Percentiles rank a stretch among this genome's conserved stretches.
phyloP scores from a whole-genome alignment of 2,113 vertebrate genomes.

The Ia io region DNA sequence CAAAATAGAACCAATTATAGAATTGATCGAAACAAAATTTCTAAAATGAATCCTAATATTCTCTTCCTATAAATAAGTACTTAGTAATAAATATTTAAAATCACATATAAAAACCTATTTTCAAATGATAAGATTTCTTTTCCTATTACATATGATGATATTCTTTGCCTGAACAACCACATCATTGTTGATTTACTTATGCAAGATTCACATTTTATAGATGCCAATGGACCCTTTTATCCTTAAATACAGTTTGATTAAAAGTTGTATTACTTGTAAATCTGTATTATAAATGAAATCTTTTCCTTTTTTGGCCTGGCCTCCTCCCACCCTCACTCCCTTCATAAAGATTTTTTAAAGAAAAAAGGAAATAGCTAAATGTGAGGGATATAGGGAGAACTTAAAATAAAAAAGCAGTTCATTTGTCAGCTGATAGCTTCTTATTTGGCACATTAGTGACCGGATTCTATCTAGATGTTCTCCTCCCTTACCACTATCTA shows the following conservation, averaged over 20 bases:
- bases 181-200: background rate
- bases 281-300: background rate
- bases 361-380: conserved; percentile 27
- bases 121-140: conserved; percentile 19
- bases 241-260: background rate
- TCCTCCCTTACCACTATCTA: background rate
- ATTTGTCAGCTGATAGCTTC: background rate
- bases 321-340: background rate
- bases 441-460: background rate
- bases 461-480: background rate
- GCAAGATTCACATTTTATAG: conserved; percentile 16
- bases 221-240: background rate
- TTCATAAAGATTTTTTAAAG: background rate
- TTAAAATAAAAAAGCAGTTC: conserved; percentile 2
- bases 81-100: conserved; percentile 39
- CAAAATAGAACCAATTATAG: background rate
- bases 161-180: background rate
- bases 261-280: conserved; percentile 35
- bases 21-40: conserved; percentile 29
- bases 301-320: background rate
- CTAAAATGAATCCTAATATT: conserved; percentile 16
- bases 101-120: conserved; percentile 11
- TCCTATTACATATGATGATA: background rate
- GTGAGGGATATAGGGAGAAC: background rate
- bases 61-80: background rate